phyloP scores from a whole-genome alignment of 1,140 invertebrate genomes.

The Ostrea edulis region DNA sequence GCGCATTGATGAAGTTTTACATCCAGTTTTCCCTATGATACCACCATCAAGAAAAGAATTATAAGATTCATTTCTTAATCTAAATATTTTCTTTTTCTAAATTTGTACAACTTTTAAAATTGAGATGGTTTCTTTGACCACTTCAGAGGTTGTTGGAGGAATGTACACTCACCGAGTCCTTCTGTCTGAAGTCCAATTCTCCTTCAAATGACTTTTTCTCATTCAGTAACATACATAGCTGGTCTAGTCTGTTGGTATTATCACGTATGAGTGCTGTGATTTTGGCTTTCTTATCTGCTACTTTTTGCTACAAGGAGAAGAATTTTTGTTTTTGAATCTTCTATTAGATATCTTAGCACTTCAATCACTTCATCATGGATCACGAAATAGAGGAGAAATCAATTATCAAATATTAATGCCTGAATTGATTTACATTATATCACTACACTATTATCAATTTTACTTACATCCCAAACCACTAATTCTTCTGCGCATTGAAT shows the following conservation, averaged over 20 bases:
- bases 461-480: constrained; percentile 69
- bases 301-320: constrained; percentile 70
- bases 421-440: neutral
- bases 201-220: constrained; percentile 74
- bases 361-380: too few species aligned
- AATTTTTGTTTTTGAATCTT: neutral
- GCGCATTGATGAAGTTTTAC: too few species aligned
- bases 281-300: constrained; percentile 68
- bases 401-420: neutral
- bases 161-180: constrained; percentile 72
- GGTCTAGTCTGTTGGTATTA: constrained; percentile 76
- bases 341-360: too few species aligned
- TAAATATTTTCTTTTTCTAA: too few species aligned
- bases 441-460: neutral
- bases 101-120: neutral
- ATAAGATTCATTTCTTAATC: too few species aligned
- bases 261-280: constrained; percentile 75
- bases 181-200: constrained; percentile 75
- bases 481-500: constrained; percentile 72
- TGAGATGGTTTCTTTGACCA: neutral
- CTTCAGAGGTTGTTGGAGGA: neutral
- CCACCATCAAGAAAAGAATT: too few species aligned
- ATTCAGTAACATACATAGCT: constrained; percentile 73
- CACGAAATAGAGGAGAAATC: too few species aligned
- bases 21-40: too few species aligned